Percentiles rank a stretch among this genome's conserved stretches.
Conservation (phyloP, 2,113 vertebrate species). For the Microcebus tavaratra region DNA sequence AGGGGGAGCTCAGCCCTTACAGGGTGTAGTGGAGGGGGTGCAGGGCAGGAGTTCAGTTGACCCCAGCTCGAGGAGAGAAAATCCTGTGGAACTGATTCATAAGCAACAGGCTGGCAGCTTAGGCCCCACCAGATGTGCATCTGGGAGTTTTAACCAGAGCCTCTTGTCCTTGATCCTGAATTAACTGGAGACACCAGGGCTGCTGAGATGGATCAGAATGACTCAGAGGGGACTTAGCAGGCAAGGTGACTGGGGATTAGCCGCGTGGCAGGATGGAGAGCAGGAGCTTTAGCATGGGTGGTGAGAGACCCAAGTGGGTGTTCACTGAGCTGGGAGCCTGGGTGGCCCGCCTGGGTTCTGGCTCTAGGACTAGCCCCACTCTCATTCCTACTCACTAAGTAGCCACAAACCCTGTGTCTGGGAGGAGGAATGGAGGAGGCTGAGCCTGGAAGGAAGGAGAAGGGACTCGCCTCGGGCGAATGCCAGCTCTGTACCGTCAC, state of each 20-base stretch:
- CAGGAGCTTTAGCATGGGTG: neutral
- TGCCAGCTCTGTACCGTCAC: neutral
- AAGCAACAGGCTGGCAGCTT: slow-evolving; percentile 47
- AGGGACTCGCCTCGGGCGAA: neutral
- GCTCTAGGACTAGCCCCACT: neutral
- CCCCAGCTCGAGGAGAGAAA: slow-evolving; percentile 39
- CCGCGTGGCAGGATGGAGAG: neutral
- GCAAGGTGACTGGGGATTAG: slow-evolving; percentile 67
- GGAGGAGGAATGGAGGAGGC: neutral
- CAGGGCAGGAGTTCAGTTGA: neutral
- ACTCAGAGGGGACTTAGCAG: slow-evolving; percentile 44
- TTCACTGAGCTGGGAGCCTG: neutral
- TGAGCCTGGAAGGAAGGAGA: neutral
- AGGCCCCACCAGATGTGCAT: slow-evolving; percentile 42
- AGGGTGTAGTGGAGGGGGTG: neutral
- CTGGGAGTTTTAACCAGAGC: slow-evolving; percentile 37
- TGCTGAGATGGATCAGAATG: slow-evolving; percentile 23
- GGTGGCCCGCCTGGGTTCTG: neutral
- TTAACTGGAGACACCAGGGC: neutral
- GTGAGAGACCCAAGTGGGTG: neutral
- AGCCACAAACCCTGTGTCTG: neutral
- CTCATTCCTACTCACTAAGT: neutral
- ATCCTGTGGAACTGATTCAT: slow-evolving; percentile 19
- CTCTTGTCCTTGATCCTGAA: slow-evolving; percentile 63
- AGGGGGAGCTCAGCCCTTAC: too few relatives aligned